These are phyloP conservation scores for Onychomys torridus DNA, from an alignment of 2,797 vertebrate species.

Conservation along the genomic window DNA sequence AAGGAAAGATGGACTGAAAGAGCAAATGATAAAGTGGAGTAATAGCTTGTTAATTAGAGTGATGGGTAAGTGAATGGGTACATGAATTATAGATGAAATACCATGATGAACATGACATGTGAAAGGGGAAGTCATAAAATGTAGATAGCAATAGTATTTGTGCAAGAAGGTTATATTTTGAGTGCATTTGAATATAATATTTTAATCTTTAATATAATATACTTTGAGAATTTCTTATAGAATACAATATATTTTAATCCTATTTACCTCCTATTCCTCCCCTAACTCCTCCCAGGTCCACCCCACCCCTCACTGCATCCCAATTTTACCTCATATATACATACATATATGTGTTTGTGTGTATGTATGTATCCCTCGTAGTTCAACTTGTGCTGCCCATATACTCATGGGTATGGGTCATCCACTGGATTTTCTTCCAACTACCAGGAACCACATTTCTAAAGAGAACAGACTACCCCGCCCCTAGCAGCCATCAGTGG, in stretches of 20 bases:
- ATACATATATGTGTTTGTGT: background rate
- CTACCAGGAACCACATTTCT: background rate
- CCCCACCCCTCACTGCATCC: background rate
- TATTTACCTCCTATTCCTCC: background rate
- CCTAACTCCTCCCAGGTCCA: background rate
- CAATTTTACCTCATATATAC: background rate
- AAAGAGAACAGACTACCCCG: background rate
- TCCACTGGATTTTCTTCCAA: background rate
- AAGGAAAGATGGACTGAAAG: background rate
- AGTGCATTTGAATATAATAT: background rate
- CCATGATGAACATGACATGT: background rate
- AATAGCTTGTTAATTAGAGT: background rate
- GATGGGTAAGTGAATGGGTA: background rate
- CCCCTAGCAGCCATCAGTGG: background rate
- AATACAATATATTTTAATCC: background rate
- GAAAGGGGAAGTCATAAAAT: background rate
- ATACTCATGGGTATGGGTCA: background rate
- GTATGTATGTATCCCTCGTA: background rate
- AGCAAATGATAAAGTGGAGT: background rate
- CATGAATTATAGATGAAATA: background rate
- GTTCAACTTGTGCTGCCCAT: background rate
- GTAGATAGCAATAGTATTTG: background rate
- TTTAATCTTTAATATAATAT: background rate
- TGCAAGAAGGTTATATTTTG: background rate
- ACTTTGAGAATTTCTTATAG: background rate